Evolutionary conservation across 2,888 invertebrate species (phyloP).

Genomic region (Neocrepidodera transversa): DNA sequence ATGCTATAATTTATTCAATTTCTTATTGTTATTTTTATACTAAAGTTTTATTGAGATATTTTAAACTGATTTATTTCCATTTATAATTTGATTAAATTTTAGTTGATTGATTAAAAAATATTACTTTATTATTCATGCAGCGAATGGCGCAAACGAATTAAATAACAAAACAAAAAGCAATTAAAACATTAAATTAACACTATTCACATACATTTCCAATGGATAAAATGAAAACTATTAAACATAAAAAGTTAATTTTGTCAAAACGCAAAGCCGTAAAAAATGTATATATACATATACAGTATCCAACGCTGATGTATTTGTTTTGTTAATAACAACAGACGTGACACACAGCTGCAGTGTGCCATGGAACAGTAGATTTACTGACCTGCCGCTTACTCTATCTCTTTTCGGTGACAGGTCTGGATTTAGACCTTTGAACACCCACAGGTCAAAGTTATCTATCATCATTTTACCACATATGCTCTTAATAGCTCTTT

Average conservation of each 20-base stretch:
- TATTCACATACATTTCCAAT: slow-evolving; percentile 1
- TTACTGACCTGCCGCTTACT: slow-evolving; percentile 35
- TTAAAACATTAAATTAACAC: slow-evolving; percentile 11
- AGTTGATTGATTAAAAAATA: no score
- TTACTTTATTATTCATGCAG: no score
- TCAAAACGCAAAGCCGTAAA: slow-evolving; percentile 20
- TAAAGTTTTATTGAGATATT: no score
- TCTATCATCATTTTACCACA: no score
- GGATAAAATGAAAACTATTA: slow-evolving; percentile 17
- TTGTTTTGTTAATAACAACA: slow-evolving; percentile 42
- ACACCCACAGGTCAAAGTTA: no score
- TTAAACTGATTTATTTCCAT: no score
- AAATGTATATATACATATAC: slow-evolving; percentile 18
- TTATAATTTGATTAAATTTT: no score
- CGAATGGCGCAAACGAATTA: background rate
- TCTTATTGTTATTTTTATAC: no score
- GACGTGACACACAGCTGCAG: slow-evolving; percentile 42
- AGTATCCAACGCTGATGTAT: slow-evolving; percentile 31
- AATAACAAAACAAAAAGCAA: background rate
- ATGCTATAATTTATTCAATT: no score
- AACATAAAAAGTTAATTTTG: slow-evolving; percentile 23
- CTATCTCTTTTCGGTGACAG: slow-evolving; percentile 23
- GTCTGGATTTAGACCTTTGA: background rate
- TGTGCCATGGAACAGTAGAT: slow-evolving; percentile 33
- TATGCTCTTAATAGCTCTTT: no score